phyloP scores from a whole-genome alignment of 2,113 vertebrate genomes.

The Phalacrocorax pelagicus region DNA sequence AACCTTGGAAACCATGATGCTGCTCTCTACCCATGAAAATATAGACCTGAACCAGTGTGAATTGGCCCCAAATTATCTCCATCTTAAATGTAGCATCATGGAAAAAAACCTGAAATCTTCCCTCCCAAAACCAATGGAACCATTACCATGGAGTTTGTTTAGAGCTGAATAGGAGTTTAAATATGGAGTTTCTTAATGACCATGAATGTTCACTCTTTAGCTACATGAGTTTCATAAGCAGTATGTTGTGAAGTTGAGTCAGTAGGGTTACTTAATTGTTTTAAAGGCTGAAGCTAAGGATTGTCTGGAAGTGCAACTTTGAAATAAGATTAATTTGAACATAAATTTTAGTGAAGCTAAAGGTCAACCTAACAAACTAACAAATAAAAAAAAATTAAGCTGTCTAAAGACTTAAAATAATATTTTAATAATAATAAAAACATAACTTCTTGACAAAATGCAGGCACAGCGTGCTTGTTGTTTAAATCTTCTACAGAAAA shows the following conservation, averaged over 20 bases:
- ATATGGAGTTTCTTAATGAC: background rate
- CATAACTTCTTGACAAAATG: background rate
- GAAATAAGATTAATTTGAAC: background rate
- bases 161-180: background rate
- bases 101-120: background rate
- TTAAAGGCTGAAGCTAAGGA: background rate
- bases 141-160: background rate
- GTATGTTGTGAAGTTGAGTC: background rate
- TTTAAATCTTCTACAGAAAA: background rate
- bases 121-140: background rate
- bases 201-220: background rate
- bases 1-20: background rate
- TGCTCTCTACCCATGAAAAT: background rate
- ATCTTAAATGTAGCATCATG: background rate
- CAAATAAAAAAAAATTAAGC: background rate
- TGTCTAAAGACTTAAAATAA: background rate
- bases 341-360: background rate
- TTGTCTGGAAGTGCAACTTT: rapidly evolving
- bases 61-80: background rate
- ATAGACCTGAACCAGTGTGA: background rate
- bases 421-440: background rate
- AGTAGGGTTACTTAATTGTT: background rate
- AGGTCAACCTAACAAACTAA: background rate
- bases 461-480: background rate
- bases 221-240: background rate